These are phyloP conservation scores for Anhinga anhinga DNA, from an alignment of 2,113 vertebrate species.

Conservation along the genomic window DNA sequence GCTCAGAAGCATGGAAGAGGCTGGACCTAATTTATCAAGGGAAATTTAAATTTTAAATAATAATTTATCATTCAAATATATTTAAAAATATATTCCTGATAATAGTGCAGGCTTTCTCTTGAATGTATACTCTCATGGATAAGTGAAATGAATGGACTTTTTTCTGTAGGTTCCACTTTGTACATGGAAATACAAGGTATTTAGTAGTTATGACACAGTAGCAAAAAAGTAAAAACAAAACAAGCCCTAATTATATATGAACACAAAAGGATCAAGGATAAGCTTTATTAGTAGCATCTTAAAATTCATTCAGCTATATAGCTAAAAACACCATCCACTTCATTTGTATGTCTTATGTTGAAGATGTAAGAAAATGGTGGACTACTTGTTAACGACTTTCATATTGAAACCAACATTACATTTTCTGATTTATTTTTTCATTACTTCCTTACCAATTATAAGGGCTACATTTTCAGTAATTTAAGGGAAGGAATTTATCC, in stretches of 20 bases:
- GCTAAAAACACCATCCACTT: background rate
- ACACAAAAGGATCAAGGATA: background rate
- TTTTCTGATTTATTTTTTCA: background rate
- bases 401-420: background rate
- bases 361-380: background rate
- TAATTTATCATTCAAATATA: background rate
- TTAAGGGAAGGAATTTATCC: background rate
- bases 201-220: background rate
- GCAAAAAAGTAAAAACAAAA: background rate
- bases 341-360: background rate
- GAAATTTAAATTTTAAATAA: background rate
- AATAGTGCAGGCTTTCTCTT: background rate
- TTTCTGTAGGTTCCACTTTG: background rate
- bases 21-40: background rate
- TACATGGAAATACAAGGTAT: background rate
- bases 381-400: background rate
- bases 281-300: background rate
- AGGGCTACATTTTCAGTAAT: background rate
- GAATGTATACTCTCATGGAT: background rate
- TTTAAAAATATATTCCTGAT: background rate
- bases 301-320: background rate
- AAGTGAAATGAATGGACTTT: background rate
- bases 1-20: background rate
- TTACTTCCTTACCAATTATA: background rate
- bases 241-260: background rate